A percentile compares a stretch with the other conserved stretches of the same genome.
These are phyloP conservation scores for Siniperca knerii DNA, from an alignment of 2,113 vertebrate species.

Conservation along the genomic window DNA sequence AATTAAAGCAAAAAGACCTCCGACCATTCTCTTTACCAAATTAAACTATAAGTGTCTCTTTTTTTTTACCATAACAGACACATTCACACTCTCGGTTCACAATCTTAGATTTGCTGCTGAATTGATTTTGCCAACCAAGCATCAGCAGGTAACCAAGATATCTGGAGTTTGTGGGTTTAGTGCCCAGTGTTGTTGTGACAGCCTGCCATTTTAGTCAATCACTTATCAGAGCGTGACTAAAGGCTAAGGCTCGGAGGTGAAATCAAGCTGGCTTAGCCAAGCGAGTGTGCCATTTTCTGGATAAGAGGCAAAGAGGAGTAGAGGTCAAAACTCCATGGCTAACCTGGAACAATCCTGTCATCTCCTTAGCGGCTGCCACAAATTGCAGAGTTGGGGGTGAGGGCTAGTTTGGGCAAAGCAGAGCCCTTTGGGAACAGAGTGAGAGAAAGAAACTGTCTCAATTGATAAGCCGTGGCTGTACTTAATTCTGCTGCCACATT, in stretches of 20 bases:
- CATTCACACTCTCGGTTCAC: background rate
- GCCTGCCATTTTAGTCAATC: slow-evolving; percentile 46
- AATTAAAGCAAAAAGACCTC: background rate
- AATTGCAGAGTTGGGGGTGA: slow-evolving; percentile 19
- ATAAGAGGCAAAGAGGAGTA: slow-evolving; percentile 40
- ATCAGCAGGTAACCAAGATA: slow-evolving; percentile 41
- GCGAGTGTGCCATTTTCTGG: slow-evolving; percentile 40
- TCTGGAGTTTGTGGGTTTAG: slow-evolving; percentile 39
- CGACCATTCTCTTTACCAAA: background rate
- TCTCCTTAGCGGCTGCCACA: slow-evolving; percentile 38
- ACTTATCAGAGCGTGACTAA: slow-evolving; percentile 60
- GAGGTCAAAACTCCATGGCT: slow-evolving; percentile 53
- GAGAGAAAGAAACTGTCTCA: background rate
- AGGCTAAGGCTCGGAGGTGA: slow-evolving; percentile 57
- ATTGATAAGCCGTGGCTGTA: background rate
- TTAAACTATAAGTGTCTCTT: slow-evolving; percentile 1
- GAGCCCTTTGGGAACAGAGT: slow-evolving; percentile 9
- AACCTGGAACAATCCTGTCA: slow-evolving; percentile 67
- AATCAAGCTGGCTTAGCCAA: slow-evolving; percentile 47
- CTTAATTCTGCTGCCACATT: slow-evolving; percentile 11
- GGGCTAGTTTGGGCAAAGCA: slow-evolving; percentile 9
- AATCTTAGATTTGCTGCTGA: slow-evolving; percentile 15
- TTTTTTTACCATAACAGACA: background rate
- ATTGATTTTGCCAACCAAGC: slow-evolving; percentile 32
- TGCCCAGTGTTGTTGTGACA: slow-evolving; percentile 35